Conservation (phyloP, 1,140 invertebrate species). For the Lanistes nyassanus region DNA sequence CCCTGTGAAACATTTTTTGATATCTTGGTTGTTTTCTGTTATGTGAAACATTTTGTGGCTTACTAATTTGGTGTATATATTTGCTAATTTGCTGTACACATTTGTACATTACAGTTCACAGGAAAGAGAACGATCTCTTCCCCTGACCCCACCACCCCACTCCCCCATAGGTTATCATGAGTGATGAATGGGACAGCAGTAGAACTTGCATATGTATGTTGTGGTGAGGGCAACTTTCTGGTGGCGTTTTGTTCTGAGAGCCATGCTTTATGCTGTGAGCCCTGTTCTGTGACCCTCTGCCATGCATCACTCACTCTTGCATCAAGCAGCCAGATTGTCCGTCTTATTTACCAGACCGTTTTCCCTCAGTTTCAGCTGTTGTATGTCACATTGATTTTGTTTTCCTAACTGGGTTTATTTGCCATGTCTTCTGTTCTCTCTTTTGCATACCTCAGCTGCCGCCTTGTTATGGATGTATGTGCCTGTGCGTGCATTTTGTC, state of each 20-base stretch:
- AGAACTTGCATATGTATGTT: background rate
- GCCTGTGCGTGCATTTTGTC: conserved; percentile 7
- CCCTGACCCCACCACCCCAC: no score
- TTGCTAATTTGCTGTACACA: no score
- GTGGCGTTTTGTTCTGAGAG: background rate
- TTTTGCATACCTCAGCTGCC: conserved; percentile 12
- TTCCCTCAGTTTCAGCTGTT: background rate
- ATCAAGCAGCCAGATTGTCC: background rate
- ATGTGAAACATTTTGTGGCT: no score
- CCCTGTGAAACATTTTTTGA: no score
- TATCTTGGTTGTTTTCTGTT: no score
- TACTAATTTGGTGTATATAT: background rate
- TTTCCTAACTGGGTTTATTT: background rate
- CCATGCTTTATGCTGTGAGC: background rate
- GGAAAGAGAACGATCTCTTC: background rate
- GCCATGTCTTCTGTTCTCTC: conserved; percentile 9
- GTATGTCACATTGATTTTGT: background rate
- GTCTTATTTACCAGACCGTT: background rate
- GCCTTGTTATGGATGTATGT: conserved; percentile 12
- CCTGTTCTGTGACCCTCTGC: background rate
- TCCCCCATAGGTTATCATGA: background rate
- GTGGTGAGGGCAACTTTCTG: background rate
- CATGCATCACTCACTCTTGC: background rate
- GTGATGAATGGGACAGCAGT: background rate
- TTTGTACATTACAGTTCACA: no score